A percentile compares a stretch with the other conserved stretches of the same genome.
Evolutionary conservation across 2,797 vertebrate species (phyloP).

Genomic region (Galago senegalensis): DNA sequence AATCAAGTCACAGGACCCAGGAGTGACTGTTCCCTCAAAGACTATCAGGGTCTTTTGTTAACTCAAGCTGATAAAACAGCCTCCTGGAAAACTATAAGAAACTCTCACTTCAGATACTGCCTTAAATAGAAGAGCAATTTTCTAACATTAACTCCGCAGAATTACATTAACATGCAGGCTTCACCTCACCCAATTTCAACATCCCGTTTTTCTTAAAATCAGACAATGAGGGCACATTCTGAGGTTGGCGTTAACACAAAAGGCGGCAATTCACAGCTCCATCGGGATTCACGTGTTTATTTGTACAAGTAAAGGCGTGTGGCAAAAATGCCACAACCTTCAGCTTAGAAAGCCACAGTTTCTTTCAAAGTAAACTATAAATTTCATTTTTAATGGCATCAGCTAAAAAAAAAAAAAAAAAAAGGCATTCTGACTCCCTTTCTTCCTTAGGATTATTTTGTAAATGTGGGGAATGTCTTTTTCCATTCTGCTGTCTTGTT

Average conservation of each 20-base stretch:
- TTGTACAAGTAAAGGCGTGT: constrained; percentile 61
- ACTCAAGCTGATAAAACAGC: neutral
- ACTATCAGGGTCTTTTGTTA: neutral
- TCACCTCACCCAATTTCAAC: constrained; percentile 8
- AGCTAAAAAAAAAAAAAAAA: constrained; percentile 34
- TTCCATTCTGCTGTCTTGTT: constrained; percentile 55
- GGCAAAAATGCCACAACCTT: neutral
- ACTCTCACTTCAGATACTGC: constrained; percentile 9
- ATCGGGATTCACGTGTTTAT: constrained; percentile 53
- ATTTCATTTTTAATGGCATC: constrained; percentile 60
- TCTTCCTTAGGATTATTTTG: neutral
- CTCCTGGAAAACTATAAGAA: constrained; percentile 39
- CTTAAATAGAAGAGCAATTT: constrained; percentile 73
- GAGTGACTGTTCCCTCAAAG: neutral
- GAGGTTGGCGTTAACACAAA: constrained; percentile 11
- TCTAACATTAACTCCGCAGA: constrained; percentile 61
- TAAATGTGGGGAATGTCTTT: neutral
- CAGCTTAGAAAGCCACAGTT: neutral
- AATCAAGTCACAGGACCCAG: neutral
- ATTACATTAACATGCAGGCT: constrained; percentile 56
- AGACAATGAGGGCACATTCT: neutral
- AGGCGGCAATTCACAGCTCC: neutral
- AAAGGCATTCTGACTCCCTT: neutral
- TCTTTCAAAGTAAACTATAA: constrained; percentile 38
- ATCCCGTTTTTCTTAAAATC: constrained; percentile 80